Conservation (phyloP, 2,888 invertebrate genomes). For the Corythucha ciliata region DNA sequence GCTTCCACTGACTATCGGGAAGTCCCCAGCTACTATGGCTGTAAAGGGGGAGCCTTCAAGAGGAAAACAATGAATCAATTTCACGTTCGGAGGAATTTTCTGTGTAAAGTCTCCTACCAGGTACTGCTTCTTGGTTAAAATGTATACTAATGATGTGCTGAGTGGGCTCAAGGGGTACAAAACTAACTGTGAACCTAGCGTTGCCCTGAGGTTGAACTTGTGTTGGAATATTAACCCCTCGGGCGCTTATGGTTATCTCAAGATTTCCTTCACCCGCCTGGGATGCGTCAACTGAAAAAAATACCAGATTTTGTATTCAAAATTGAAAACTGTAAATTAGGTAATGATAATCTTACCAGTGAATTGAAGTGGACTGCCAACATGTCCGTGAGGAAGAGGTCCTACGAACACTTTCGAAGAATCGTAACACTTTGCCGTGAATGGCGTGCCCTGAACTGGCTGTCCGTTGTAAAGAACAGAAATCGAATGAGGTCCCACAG, state of each 20-base stretch:
- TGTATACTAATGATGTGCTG: slow-evolving; percentile 94
- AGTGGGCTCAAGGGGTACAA: slow-evolving; percentile 87
- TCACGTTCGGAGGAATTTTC: neutral
- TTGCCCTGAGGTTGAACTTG: slow-evolving; percentile 90
- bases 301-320: slow-evolving; percentile 5
- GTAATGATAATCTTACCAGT: slow-evolving; percentile 46
- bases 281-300: slow-evolving; percentile 71
- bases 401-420: slow-evolving; percentile 76
- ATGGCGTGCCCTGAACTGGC: slow-evolving; percentile 80
- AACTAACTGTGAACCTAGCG: slow-evolving; percentile 88
- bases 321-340: neutral
- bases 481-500: slow-evolving; percentile 87
- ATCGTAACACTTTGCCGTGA: slow-evolving; percentile 86
- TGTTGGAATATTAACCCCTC: slow-evolving; percentile 87
- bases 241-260: slow-evolving; percentile 91
- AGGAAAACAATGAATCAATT: slow-evolving; percentile 46
- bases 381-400: slow-evolving; percentile 67
- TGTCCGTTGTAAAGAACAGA: slow-evolving; percentile 85
- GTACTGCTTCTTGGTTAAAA: slow-evolving; percentile 80
- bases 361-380: slow-evolving; percentile 87
- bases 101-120: slow-evolving; percentile 38
- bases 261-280: slow-evolving; percentile 95
- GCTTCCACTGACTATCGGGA: slow-evolving; percentile 50
- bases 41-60: slow-evolving; percentile 85
- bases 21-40: slow-evolving; percentile 60